Percentiles rank a stretch among this genome's conserved stretches.
Conservation (phyloP, 2,888 invertebrate genomes). For the Selenia dentaria region DNA sequence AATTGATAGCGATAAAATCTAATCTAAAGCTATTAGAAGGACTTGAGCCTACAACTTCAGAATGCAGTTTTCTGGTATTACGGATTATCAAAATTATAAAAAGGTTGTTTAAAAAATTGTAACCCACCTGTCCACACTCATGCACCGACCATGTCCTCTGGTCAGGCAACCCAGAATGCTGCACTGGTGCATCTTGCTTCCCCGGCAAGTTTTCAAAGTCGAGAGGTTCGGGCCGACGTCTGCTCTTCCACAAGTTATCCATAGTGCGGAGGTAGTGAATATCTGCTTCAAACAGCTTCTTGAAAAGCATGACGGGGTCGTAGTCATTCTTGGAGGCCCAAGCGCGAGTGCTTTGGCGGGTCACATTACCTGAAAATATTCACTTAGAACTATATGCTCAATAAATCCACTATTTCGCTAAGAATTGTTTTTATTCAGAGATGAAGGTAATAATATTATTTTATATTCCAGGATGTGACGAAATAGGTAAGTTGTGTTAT, state of each 20-base stretch:
- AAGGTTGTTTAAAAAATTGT: too few relatives aligned
- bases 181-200: constrained; percentile 70
- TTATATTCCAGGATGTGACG: too few relatives aligned
- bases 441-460: too few relatives aligned
- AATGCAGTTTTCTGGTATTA: too few relatives aligned
- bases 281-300: constrained; percentile 97
- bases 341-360: constrained; percentile 90
- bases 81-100: too few relatives aligned
- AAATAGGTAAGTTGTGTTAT: too few relatives aligned
- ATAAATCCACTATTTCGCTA: too few relatives aligned
- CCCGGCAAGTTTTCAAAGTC: constrained; percentile 88
- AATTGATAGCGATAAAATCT: too few relatives aligned
- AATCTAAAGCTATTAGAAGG: too few relatives aligned
- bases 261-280: constrained; percentile 97
- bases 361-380: constrained; percentile 63
- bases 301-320: constrained; percentile 93
- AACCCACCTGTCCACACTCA: constrained; percentile 86
- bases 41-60: too few relatives aligned
- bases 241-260: constrained; percentile 97
- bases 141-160: constrained; percentile 92
- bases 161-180: constrained; percentile 86
- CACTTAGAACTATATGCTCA: too few relatives aligned
- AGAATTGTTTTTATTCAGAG: too few relatives aligned
- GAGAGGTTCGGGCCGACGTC: constrained; percentile 93
- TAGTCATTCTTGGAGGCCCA: constrained; percentile 96